Base-by-base conservation (phyloP, 2,888 invertebrate genomes). In the Agrochola lychnidis region DNA sequence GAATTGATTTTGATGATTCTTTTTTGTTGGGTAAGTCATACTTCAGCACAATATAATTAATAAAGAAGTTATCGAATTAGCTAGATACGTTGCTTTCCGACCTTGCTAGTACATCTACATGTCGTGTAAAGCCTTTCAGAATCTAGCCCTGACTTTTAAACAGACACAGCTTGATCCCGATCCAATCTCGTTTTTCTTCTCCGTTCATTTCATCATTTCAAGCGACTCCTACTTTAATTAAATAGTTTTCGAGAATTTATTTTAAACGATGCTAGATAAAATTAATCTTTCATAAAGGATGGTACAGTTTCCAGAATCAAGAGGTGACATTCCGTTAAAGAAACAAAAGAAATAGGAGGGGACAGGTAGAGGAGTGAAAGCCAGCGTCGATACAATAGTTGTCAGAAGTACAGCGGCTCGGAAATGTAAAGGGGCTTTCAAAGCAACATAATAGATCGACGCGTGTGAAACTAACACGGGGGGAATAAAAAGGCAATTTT, bases 401-500 rank as follows among this genome's bases (percentile, higher is more conserved):
- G 91, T 92, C 92, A 89, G 87, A 88, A 87, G 80, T 79, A 85
- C 78, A 82, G 78, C 70, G 76, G 79, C 88, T 79, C 87, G 88
- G 90, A 92, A 91, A 90, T 87, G 89, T 88, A 76, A 84, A 68
- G 74, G 22, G 79, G 86, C 89, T 88, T 90, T 90, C 86, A 90
- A 67, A 79, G 73, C 69, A 70, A 77, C 69, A 90, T 88, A 91
- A 90, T 87, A 85, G 89, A 64, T 53, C 77, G 69, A 78, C 80
- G 79, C 82, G 89, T 85, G 86, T 87, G 85, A 86, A 87, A 89
- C 81, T 81, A 87, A 84, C 89, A 83, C 70, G 66, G 70, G 66
- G 76, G 69, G 73, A 76, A 84, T 78, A 85, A 56, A 89, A 88
- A 86, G 78, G 74, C 70, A 82, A 81, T 88, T 87, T 89, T 85